Evolutionary conservation across 2,113 vertebrate genomes (phyloP).

Genomic region (Sebastes fasciatus): DNA sequence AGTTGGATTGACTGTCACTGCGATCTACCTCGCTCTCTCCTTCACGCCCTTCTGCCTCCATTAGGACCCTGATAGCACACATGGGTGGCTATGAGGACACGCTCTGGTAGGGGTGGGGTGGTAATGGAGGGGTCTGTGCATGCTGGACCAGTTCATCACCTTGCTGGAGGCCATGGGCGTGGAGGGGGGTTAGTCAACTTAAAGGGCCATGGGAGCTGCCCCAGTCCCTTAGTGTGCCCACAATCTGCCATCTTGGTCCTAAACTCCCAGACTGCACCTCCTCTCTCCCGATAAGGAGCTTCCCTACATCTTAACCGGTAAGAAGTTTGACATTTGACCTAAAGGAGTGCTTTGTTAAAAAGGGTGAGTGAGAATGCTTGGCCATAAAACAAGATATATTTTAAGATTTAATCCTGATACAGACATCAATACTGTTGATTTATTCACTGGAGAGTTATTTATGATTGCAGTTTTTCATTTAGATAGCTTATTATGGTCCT

Average conservation of each 20-base stretch:
- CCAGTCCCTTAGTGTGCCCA: constrained; percentile 54
- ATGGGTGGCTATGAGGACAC: constrained; percentile 49
- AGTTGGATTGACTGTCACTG: constrained; percentile 66
- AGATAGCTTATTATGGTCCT: constrained; percentile 8
- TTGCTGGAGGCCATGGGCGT: constrained; percentile 84
- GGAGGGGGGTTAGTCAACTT: constrained; percentile 51
- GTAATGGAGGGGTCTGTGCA: background rate
- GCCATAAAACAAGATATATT: background rate
- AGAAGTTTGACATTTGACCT: constrained; percentile 47
- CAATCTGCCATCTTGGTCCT: constrained; percentile 64
- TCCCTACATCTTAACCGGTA: constrained; percentile 60
- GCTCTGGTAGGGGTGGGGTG: constrained; percentile 25
- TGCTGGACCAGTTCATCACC: constrained; percentile 73
- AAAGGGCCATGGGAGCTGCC: constrained; percentile 45
- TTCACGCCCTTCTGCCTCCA: constrained; percentile 89
- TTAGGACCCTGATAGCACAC: constrained; percentile 78
- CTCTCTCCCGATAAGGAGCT: constrained; percentile 49
- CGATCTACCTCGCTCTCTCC: constrained; percentile 76
- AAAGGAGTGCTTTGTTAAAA: background rate
- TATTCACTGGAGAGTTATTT: background rate
- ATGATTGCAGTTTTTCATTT: background rate
- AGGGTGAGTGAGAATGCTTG: background rate
- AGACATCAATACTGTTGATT: background rate
- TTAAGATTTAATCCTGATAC: background rate
- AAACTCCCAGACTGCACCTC: constrained; percentile 57